Evolutionary conservation across 2,888 invertebrate genomes (phyloP).

Genomic region (Rhagonycha lutea): DNA sequence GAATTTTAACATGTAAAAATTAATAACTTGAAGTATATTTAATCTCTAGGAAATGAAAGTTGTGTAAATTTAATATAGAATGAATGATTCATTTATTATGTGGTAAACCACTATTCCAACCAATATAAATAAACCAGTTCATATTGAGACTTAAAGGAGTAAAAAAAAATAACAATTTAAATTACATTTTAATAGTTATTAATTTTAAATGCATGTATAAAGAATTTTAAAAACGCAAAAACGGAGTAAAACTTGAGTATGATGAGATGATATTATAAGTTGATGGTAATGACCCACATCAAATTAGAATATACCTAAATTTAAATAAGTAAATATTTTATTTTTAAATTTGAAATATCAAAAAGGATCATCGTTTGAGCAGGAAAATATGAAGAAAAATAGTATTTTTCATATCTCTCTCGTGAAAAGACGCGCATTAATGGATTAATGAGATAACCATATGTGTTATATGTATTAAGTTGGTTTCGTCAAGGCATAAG

Average conservation of each 20-base stretch:
- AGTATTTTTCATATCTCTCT: no score
- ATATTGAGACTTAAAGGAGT: not conserved
- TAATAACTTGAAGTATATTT: not conserved
- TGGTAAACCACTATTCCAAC: not conserved
- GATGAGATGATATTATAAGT: no score
- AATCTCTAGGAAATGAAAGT: not conserved
- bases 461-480: no score
- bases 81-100: not conserved
- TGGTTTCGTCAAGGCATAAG: no score
- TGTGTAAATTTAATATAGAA: slow-evolving; percentile 1
- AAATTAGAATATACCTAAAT: not conserved
- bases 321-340: not conserved
- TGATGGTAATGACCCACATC: not conserved
- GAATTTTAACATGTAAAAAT: not conserved
- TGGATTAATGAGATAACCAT: no score
- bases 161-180: not conserved
- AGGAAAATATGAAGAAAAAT: no score
- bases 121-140: not conserved
- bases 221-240: not conserved
- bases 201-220: not conserved
- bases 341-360: not conserved
- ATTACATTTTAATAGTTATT: not conserved
- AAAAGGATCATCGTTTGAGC: not conserved
- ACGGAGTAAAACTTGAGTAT: not conserved
- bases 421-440: no score